Evolutionary conservation across 2,888 invertebrate genomes (phyloP), one percentile per base, ranked within the genome.

Genomic region (Noctua pronuba): DNA sequence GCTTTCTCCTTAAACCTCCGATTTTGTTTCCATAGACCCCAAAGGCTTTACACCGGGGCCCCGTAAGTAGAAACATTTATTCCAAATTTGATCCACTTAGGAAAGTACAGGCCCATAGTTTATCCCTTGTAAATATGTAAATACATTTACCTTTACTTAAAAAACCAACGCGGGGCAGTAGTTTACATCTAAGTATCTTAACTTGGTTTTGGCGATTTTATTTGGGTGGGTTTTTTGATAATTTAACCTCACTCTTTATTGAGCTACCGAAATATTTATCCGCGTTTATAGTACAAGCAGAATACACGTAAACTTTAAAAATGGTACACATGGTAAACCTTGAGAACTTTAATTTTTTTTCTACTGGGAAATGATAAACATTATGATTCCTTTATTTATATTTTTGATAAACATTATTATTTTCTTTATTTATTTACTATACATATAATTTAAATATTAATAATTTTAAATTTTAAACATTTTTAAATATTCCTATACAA

Each of bases 21-120:
- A 85, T 79, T 86, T 78, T 79, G 74, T 84, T 83, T 75, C 75
- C 77, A 76, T 75, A 46, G 75, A 83, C 79, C 84, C 78, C 79
- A 84, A 86, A 86, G 82, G 85, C 80, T 86, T 87, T 86, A 81
- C 77, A 65, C 77, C 49, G 74, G 55, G 11, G 79, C 79, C 55
- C 71, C 46, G 70, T 83, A 82, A 88, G 87, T 70, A 83, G 70
- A 81, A 82, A 87, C 87, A 86, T 86, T 87, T 88, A 87, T 88
- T 88, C 85, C 85, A 87, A 88, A 88, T 88, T 87, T 89, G 87
- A 86, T 87, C 88, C 88, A 85, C 87, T 89, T 89, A 87, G 80
- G 75, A 80, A 88, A 86, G 84, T 82, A 86, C 82, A 84, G 79
- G 64, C 81, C 86, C 73, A 80, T 84, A 89, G 89, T 88, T 85